Base-by-base conservation (phyloP, 2,797 vertebrate genomes). In the Taenioides sp. region DNA sequence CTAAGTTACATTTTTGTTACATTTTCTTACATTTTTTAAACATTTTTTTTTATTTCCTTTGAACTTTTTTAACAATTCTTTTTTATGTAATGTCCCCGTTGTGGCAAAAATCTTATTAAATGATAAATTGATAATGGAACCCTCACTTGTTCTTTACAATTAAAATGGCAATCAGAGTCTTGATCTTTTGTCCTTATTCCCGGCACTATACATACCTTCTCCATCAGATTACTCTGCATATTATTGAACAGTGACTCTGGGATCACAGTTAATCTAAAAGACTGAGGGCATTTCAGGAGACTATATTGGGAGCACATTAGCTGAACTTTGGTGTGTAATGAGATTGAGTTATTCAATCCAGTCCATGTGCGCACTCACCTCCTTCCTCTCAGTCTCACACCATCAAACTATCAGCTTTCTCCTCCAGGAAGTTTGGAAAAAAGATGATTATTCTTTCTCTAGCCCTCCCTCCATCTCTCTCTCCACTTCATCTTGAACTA, bases 391-490 rank as follows among this genome's bases (percentile, higher is more conserved):
- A 34, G 68, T 72, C 68, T 72, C 67, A 27, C 59, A 49, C 71
- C 76, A 85, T 84, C 75, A 79, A 59, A 80, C 65, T 65, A 79
- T 87, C 82, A 70, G 64, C 69, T 84, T 82, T 84, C 80, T 83
- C 72, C 69, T 84, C 78, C 25, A 77, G 75, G 75, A 78, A 77
- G 80, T 75, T 75, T 49, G 74, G 76, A 69, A 54, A 69, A 54
- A 50, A 7, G n/a, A 79, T 79, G 68, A 76, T 82, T 73, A 67
- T 72, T 77, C 52, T 70, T 58, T 68, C 49, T 40, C 50, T 22
- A 34, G 40, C 73, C 63, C 37, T 50, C 5, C 37, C 31, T 64
- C 25, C 70, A 40, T 73, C 68, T 60, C 28, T 4, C 17, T 28
- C 75, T 71, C 68, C 9, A 66, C 54, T 67, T 65, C 76, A 74